These are phyloP conservation scores for Sycobia sp. DNA, from an alignment of 1,140 invertebrate genomes.

Conservation along the genomic window DNA sequence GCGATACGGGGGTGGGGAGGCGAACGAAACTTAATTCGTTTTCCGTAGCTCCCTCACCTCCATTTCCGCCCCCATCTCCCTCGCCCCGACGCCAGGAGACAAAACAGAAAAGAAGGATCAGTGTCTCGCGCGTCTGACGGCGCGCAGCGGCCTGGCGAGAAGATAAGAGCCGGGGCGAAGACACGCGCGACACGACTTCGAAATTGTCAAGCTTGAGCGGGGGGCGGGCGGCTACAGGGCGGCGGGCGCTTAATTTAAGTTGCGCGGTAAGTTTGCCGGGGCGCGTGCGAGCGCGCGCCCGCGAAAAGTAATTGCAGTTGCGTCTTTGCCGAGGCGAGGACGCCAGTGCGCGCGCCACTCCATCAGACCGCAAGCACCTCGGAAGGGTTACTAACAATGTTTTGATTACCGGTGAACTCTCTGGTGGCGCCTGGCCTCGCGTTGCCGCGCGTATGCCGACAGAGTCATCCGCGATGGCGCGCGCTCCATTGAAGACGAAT, in stretches of 20 bases:
- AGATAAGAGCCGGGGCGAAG: not conserved
- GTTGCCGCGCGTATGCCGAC: too few relatives aligned
- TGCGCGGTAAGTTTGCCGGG: slow-evolving; percentile 15
- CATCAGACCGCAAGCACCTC: slow-evolving; percentile 26
- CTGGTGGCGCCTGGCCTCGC: too few relatives aligned
- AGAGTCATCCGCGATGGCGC: too few relatives aligned
- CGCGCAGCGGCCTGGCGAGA: too few relatives aligned
- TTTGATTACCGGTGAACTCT: slow-evolving; percentile 25
- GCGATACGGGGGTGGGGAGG: too few relatives aligned
- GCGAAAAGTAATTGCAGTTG: slow-evolving; percentile 25
- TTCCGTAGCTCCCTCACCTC: too few relatives aligned
- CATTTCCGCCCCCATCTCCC: too few relatives aligned
- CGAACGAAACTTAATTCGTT: too few relatives aligned
- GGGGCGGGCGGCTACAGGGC: not conserved
- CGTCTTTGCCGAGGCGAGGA: not conserved
- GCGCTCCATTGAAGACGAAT: slow-evolving; percentile 12
- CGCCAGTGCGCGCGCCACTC: not conserved
- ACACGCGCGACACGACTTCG: not conserved
- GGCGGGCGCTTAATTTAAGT: slow-evolving; percentile 24
- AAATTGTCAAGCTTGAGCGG: slow-evolving; percentile 19
- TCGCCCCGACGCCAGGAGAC: too few relatives aligned
- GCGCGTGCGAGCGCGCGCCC: too few relatives aligned
- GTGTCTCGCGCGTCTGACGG: too few relatives aligned
- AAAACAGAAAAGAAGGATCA: too few relatives aligned
- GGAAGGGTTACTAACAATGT: slow-evolving; percentile 33